Evolutionary conservation across 1,140 invertebrate genomes (phyloP).

Genomic region (Melitaea cinxia): DNA sequence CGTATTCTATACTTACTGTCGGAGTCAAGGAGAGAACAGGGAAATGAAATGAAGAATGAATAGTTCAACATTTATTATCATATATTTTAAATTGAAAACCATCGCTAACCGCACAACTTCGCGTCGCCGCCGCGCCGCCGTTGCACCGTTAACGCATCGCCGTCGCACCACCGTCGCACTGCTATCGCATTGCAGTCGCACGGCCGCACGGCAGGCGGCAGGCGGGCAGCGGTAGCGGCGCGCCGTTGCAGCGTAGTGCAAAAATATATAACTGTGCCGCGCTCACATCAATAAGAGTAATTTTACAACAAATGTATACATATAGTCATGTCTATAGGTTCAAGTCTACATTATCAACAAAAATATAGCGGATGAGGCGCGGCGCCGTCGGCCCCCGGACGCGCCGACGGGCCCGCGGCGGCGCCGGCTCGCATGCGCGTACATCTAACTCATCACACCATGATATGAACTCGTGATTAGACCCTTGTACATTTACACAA

Average conservation of each 20-base stretch:
- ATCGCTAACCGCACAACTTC: conserved; percentile 12
- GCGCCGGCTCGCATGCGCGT: conserved; percentile 21
- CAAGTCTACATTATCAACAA: conserved; percentile 53
- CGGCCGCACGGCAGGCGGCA: not conserved
- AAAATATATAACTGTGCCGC: conserved; percentile 74
- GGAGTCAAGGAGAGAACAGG: not conserved
- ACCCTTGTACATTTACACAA: conserved; percentile 19
- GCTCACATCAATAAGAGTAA: conserved; percentile 44
- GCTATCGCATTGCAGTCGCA: conserved; percentile 2
- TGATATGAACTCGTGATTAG: conserved; percentile 66
- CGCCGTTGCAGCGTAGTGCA: conserved; percentile 51
- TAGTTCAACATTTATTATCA: conserved; percentile 74
- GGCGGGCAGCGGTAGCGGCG: conserved; percentile 11
- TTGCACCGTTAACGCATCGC: too few species aligned
- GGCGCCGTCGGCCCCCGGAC: not conserved
- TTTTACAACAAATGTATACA: conserved; percentile 61
- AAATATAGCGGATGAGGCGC: conserved; percentile 39
- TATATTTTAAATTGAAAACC: conserved; percentile 66
- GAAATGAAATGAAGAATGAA: conserved; percentile 46
- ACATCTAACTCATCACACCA: conserved; percentile 63
- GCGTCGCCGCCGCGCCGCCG: conserved; percentile 1
- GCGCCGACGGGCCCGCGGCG: not conserved
- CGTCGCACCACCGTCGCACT: too few species aligned
- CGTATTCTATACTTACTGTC: too few species aligned
- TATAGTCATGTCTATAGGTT: conserved; percentile 42